Conservation (phyloP, 92 coral and sea anemone species). For the Hydrozoanthus gracilis region DNA sequence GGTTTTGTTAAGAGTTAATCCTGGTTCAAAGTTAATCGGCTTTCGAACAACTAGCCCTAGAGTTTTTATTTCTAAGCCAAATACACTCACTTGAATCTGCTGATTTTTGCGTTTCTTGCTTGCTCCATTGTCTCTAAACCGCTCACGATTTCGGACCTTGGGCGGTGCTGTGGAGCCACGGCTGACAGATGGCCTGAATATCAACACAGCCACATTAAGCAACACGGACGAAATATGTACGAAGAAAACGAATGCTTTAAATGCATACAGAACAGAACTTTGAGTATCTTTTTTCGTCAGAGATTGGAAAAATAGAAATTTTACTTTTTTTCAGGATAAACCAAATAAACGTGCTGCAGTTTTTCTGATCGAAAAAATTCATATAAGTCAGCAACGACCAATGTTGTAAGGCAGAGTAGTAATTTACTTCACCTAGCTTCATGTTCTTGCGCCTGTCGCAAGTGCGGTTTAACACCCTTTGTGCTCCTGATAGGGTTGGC, state of each 20-base stretch:
- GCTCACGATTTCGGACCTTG: constrained; percentile 85
- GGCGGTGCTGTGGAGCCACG: constrained; percentile 98
- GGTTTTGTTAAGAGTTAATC: too few species aligned
- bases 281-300: too few species aligned
- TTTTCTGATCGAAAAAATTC: too few species aligned
- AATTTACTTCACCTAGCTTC: constrained; percentile 67
- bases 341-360: too few species aligned
- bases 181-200: constrained; percentile 81
- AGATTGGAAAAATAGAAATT: too few species aligned
- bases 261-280: too few species aligned
- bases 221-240: neutral
- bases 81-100: constrained; percentile 74
- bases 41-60: too few species aligned
- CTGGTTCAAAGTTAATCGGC: too few species aligned
- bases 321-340: too few species aligned
- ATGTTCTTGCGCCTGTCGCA: constrained; percentile 83
- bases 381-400: too few species aligned
- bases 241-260: too few species aligned
- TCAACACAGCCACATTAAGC: neutral
- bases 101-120: constrained; percentile 79
- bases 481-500: constrained; percentile 93
- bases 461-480: constrained; percentile 90
- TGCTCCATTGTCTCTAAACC: constrained; percentile 68
- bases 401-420: neutral
- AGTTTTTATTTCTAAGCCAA: neutral